Base-by-base conservation (phyloP, 2,113 vertebrate genomes). In the Cacatua alba region DNA sequence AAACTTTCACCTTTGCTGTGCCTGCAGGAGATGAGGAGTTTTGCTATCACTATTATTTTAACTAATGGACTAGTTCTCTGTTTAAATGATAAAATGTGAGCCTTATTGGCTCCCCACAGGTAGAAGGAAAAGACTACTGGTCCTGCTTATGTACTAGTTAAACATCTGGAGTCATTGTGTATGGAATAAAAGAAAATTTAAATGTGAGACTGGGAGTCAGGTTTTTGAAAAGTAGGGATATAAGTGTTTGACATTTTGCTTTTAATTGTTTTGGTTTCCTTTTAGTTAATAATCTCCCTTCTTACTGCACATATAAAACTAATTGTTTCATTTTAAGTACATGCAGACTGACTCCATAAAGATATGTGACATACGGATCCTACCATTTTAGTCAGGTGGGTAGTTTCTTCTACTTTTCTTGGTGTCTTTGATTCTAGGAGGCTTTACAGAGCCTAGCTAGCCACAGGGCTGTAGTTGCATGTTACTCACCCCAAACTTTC, bases 71-170 rank as follows among this genome's bases (percentile, higher is more conserved):
- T 88, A 52, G 60, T 75, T 88, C 79, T 71, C 21, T 55, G 13
- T 53, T 71, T 68, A 86, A 87, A 76, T 72, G 77, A 49, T 74
- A 77, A 78, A 96, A 93, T 96, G 81, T 76, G 64, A 92, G 28
- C 13, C 28, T 79, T 70, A 72, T 53, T 90, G 86, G 57, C 59
- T 88, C 60, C 80, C 75, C 52, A 81, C 55, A 82, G 67, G 78
- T 89, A 85, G 59, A 83, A 91, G 26, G 17, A 94, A 90, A 90
- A 64, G 49, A 76, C 29, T 87, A 55, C 62, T 77, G 33, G 17
- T 81, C 43, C 29, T 74, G 28, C 33, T 70, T 65, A 43, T 9
- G 28, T 53, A 21, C 28, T 13, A 76, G 29, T 57, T 59, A 57
- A 81, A 44, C 59, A 87, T 85, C 87, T 95, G 85, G 60, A 94